Conservation (phyloP, 2,113 vertebrate genomes). For the Cacatua alba region DNA sequence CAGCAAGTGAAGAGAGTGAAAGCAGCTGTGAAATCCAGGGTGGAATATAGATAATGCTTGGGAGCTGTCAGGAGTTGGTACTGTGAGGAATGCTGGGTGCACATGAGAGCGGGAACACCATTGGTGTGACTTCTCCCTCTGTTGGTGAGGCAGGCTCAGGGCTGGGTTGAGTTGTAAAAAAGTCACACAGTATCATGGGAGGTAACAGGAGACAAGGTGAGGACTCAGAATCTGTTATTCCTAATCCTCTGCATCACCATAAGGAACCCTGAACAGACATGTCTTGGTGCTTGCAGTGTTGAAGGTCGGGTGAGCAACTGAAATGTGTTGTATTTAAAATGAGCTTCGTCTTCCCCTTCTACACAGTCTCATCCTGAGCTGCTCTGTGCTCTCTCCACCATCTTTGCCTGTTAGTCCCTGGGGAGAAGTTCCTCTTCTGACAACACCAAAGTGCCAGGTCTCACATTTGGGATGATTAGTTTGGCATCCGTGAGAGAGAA, state of each 20-base stretch:
- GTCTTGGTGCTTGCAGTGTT: not conserved
- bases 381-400: not conserved
- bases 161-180: not conserved
- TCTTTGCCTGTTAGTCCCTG: not conserved
- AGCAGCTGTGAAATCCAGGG: not conserved
- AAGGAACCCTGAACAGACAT: not conserved
- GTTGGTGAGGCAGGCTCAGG: not conserved
- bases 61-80: not conserved
- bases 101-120: not conserved
- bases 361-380: not conserved
- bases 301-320: not conserved
- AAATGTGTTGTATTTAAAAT: not conserved
- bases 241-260: not conserved
- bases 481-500: not conserved
- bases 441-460: not conserved
- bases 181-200: not conserved
- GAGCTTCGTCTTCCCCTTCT: not conserved
- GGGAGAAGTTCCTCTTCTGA: not conserved
- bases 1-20: not conserved
- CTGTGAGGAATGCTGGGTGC: not conserved
- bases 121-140: not conserved
- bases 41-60: not conserved
- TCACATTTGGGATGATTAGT: not conserved
- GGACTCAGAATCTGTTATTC: not conserved
- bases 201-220: not conserved